Base-by-base conservation (phyloP, 1,140 invertebrate species). In the Spodoptera litura region DNA sequence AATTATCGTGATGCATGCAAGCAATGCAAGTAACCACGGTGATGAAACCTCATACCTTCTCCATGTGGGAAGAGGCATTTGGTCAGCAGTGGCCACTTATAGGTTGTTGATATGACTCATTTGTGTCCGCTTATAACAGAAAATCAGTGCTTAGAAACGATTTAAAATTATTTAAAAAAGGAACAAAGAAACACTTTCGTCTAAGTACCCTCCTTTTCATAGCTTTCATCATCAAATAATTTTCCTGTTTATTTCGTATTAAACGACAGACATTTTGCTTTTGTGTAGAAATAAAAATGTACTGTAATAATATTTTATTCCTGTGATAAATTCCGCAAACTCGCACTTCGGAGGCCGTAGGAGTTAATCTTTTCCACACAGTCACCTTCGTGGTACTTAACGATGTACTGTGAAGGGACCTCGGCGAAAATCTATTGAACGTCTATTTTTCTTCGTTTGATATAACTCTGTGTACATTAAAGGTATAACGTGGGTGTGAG, bases 281-380 rank as follows among this genome's bases (percentile, higher is more conserved):
- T 44, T 44, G 38, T 44, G 11, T 38, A 44, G 10, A 72, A 72
- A 58, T 35, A n/a, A 72, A 72, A 72, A 59, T 20, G 27, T 72
- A 12, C 35, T 20, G 15, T 58, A 72, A 58, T 72, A 72, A 72
- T 72, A 56, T 74, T 74, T 74, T 74, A 62, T 74, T 61, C 51
- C 38, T 25, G 49, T 15, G 49, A 62, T 74, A 62, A 74, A 52
- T 62, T 61, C 25, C 44, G 12, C 20, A 31, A 15, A 6, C 49
- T 61, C 71, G 55, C 56, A 27, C 38, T 59, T 74, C 38, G 27
- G 12, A 20, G 20, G 20, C 35, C 35, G 11, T 59, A 51, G 71
- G 25, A 62, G 72, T 74, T 74, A 74, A 74, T 74, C 72, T 74
- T 74, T 62, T 52, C 58, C 58, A 74, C 72, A 13, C 44, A 52